These are phyloP conservation scores for Pseudolaguvia tuberculata DNA, from an alignment of 2,113 vertebrate species.

Conservation along the genomic window DNA sequence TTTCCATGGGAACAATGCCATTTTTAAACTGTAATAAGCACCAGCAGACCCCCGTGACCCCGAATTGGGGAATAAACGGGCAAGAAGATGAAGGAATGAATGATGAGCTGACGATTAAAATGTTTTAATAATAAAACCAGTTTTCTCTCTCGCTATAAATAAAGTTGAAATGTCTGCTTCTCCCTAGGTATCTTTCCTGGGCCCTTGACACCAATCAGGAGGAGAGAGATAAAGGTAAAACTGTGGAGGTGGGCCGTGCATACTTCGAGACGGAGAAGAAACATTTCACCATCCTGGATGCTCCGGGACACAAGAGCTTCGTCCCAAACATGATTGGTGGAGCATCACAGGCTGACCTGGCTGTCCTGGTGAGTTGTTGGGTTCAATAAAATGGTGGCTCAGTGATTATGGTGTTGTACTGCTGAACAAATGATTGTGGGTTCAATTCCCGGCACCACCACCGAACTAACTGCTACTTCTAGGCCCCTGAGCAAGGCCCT, in stretches of 20 bases:
- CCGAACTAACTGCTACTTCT: too few species aligned
- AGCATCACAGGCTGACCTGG: conserved; percentile 84
- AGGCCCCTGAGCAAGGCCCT: too few species aligned
- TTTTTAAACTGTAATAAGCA: too few species aligned
- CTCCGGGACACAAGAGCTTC: conserved; percentile 89
- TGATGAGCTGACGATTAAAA: too few species aligned
- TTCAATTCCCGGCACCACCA: too few species aligned
- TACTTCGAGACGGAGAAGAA: conserved; percentile 90
- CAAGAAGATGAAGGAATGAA: too few species aligned
- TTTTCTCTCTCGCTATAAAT: neutral
- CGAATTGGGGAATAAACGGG: too few species aligned
- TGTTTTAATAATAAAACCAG: too few species aligned
- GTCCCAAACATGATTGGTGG: conserved; percentile 90
- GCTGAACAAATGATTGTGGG: too few species aligned
- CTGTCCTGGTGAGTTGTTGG: conserved; percentile 77
- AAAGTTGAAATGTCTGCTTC: neutral
- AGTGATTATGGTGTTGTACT: too few species aligned
- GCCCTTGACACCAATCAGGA: conserved; percentile 89
- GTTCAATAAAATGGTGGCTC: too few species aligned
- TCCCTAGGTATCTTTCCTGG: conserved; percentile 85
- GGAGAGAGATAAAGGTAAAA: conserved; percentile 88
- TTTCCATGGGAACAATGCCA: neutral
- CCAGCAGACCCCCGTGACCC: too few species aligned
- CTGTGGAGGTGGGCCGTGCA: conserved; percentile 85
- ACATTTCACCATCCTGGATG: conserved; percentile 88